Conservation (phyloP, 2,113 vertebrate species). For the Rutilus rutilus region DNA sequence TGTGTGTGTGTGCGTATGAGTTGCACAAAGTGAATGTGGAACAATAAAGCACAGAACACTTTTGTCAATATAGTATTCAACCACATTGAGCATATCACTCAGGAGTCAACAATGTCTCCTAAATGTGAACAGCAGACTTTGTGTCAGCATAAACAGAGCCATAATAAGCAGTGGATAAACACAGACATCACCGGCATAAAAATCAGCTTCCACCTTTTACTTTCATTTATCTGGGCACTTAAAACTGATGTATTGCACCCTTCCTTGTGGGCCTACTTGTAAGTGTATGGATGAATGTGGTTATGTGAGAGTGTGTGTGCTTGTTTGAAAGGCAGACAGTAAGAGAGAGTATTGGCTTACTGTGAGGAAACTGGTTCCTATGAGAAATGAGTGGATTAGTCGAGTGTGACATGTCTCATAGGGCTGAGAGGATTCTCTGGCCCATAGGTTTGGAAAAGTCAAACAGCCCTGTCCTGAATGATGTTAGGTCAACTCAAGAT, state of each 20-base stretch:
- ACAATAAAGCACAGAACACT: background rate
- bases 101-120: background rate
- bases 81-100: background rate
- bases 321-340: slow-evolving; percentile 22
- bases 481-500: background rate
- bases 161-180: background rate
- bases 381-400: slow-evolving; percentile 57
- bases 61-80: background rate
- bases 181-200: background rate
- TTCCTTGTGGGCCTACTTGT: background rate
- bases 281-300: background rate
- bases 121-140: background rate
- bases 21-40: background rate
- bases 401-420: slow-evolving; percentile 60
- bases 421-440: slow-evolving; percentile 46
- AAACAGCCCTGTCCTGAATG: slow-evolving; percentile 3
- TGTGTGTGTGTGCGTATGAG: no score
- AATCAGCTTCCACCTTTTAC: background rate
- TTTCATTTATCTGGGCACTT: slow-evolving; percentile 14
- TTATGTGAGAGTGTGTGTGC: background rate
- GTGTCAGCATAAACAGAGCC: slow-evolving; percentile 32
- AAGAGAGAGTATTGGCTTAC: slow-evolving; percentile 33
- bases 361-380: slow-evolving; percentile 47
- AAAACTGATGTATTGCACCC: background rate
- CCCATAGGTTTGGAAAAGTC: background rate